A percentile compares a stretch with the other conserved stretches of the same genome.
phyloP scores from a whole-genome alignment of 2,797 vertebrate genomes.

The Bryconaethiops microstoma region DNA sequence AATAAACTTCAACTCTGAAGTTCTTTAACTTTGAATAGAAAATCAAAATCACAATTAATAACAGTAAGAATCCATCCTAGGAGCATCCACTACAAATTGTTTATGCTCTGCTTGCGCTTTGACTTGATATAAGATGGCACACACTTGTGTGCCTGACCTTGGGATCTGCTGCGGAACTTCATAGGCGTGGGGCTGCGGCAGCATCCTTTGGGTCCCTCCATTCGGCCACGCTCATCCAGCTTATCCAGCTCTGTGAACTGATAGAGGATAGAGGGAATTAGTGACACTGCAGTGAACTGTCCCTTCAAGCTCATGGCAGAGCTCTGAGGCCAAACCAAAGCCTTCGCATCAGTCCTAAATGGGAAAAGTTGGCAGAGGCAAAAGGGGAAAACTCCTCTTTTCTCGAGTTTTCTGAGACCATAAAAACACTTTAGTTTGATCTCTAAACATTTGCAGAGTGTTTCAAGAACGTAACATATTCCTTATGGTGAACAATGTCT shows the following conservation, averaged over 20 bases:
- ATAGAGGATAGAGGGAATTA: constrained; percentile 28
- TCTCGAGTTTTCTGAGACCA: constrained; percentile 33
- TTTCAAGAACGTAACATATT: constrained; percentile 48
- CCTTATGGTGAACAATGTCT: neutral
- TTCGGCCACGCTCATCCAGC: constrained; percentile 71
- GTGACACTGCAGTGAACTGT: constrained; percentile 2
- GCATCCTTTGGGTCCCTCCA: constrained; percentile 75
- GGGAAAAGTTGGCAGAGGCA: neutral
- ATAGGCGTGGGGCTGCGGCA: constrained; percentile 80
- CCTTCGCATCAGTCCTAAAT: neutral
- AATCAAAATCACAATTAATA: neutral
- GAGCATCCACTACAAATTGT: constrained; percentile 24
- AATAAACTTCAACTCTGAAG: neutral
- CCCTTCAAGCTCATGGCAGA: neutral
- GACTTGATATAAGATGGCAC: constrained; percentile 36
- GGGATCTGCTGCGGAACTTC: constrained; percentile 86
- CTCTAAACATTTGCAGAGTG: constrained; percentile 39
- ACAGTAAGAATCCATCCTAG: neutral
- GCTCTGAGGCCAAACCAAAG: neutral
- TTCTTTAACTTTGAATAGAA: no score
- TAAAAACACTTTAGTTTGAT: constrained; percentile 20
- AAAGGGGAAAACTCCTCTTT: constrained; percentile 9
- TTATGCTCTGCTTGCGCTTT: constrained; percentile 18
- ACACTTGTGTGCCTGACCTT: constrained; percentile 75
- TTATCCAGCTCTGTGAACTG: constrained; percentile 72